phyloP scores from a whole-genome alignment of 2,113 vertebrate genomes.

The Dendrocopos noguchii region DNA sequence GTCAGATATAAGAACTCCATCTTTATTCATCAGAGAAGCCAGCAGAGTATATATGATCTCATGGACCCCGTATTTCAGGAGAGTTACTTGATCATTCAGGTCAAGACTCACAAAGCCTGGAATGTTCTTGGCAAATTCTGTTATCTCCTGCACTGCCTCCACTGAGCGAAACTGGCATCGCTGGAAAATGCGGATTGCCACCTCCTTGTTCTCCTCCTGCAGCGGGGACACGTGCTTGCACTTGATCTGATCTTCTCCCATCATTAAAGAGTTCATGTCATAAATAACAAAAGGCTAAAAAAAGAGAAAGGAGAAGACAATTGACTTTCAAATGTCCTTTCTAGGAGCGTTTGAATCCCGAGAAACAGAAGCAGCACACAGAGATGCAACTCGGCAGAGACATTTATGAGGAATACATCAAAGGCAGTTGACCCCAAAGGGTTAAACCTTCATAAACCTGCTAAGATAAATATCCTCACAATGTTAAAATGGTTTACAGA shows the following conservation, averaged over 20 bases:
- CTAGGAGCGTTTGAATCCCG: fast-evolving
- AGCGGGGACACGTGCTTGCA: conserved; percentile 84
- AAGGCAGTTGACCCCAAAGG: neutral
- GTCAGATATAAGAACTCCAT: conserved; percentile 93
- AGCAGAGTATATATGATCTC: conserved; percentile 97
- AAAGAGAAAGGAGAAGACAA: neutral
- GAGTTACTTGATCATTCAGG: conserved; percentile 97
- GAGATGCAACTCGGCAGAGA: neutral
- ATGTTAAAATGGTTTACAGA: neutral
- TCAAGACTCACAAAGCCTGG: conserved; percentile 93
- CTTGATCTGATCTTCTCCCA: conserved; percentile 95
- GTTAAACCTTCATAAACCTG: neutral
- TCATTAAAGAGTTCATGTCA: conserved; percentile 96
- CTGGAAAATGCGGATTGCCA: conserved; percentile 95
- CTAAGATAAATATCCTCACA: neutral
- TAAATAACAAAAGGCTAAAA: conserved; percentile 96
- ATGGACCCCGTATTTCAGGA: conserved; percentile 96
- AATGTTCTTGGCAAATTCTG: conserved; percentile 97
- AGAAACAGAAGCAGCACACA: neutral
- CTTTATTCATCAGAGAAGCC: conserved; percentile 98
- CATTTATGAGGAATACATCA: neutral
- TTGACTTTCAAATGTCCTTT: neutral
- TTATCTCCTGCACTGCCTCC: conserved; percentile 95
- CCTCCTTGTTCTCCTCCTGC: conserved; percentile 85
- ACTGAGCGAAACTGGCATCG: conserved; percentile 95